Conservation (phyloP, 2,888 invertebrate species). For the Agrotis segetum region DNA sequence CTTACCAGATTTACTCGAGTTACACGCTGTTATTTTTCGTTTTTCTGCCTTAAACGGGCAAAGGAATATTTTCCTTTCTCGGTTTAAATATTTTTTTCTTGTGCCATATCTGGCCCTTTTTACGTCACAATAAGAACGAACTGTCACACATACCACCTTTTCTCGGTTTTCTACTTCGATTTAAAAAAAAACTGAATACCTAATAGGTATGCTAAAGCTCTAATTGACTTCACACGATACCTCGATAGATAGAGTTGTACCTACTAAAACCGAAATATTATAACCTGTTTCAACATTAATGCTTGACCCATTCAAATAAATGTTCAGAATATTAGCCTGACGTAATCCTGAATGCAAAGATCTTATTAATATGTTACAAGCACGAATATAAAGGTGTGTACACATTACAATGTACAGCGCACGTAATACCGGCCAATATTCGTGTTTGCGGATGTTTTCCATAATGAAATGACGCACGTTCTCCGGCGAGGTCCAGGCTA, state of each 20-base stretch:
- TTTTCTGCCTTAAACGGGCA: too few species aligned
- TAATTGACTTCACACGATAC: too few species aligned
- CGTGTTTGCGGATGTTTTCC: slow-evolving; percentile 72
- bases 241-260: too few species aligned
- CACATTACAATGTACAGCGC: slow-evolving; percentile 44
- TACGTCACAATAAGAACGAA: too few species aligned
- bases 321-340: slow-evolving; percentile 1
- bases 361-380: slow-evolving; percentile 31
- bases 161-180: too few species aligned
- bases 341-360: slow-evolving; percentile 24
- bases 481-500: slow-evolving; percentile 69
- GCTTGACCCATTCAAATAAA: background rate
- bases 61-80: too few species aligned
- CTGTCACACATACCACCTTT: too few species aligned
- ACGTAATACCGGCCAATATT: slow-evolving; percentile 51
- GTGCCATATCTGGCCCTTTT: too few species aligned
- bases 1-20: background rate
- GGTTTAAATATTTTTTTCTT: too few species aligned
- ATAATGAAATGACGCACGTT: slow-evolving; percentile 75
- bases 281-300: background rate
- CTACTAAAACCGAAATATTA: background rate
- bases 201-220: too few species aligned
- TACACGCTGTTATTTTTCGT: background rate
- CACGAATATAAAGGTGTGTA: slow-evolving; percentile 43
- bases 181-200: too few species aligned